These are phyloP conservation scores for Acanthosoma haemorrhoidale DNA, from an alignment of 2,888 invertebrate species.

Conservation along the genomic window DNA sequence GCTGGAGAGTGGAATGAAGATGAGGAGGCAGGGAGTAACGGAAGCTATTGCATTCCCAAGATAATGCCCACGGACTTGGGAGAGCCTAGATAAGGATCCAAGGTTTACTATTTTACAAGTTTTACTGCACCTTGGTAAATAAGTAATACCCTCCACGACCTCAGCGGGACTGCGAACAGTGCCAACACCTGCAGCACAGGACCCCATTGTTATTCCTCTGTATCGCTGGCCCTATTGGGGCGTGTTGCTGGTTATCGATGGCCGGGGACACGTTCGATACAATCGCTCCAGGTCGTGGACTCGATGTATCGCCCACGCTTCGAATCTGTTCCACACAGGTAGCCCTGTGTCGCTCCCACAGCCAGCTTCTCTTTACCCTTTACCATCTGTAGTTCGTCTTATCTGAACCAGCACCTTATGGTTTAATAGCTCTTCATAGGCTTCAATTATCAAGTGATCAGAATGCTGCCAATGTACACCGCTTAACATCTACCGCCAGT, in stretches of 20 bases:
- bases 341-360: not conserved
- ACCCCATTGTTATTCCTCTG: not conserved
- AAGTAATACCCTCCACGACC: not conserved
- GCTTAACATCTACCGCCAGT: no score
- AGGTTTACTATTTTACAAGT: conserved; percentile 1
- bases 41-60: no score
- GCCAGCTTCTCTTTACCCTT: no score
- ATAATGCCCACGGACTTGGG: no score
- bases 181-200: not conserved
- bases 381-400: no score
- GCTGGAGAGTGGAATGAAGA: no score
- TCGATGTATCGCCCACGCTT: conserved; percentile 8
- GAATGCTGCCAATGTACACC: no score
- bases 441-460: no score
- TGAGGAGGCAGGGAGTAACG: no score
- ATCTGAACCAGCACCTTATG: no score
- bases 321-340: conserved; percentile 12
- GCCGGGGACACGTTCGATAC: not conserved
- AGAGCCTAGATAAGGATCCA: not conserved
- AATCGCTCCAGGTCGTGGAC: not conserved
- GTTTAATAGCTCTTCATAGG: no score
- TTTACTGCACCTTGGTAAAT: not conserved
- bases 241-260: not conserved
- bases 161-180: not conserved
- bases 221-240: not conserved